Percentiles rank a stretch among this genome's conserved stretches.
These are phyloP conservation scores for Tenthredo scrophulariae DNA, from an alignment of 2,888 invertebrate species.

Conservation along the genomic window DNA sequence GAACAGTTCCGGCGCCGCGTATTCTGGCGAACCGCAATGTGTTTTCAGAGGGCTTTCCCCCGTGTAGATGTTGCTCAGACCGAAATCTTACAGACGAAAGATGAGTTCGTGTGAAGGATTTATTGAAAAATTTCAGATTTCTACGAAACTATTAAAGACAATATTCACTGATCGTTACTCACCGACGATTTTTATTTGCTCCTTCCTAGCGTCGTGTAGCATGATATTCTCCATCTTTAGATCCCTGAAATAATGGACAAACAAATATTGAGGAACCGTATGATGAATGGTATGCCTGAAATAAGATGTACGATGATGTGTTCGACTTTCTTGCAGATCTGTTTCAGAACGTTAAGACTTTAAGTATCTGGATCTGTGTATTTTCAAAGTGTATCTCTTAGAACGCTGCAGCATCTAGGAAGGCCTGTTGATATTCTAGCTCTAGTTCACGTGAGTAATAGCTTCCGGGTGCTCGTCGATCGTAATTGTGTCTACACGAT, in stretches of 20 bases:
- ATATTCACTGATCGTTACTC: slow-evolving; percentile 59
- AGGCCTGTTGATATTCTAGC: slow-evolving; percentile 40
- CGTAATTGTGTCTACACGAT: slow-evolving; percentile 37
- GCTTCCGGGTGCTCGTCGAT: slow-evolving; percentile 44
- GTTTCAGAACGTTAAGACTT: not conserved
- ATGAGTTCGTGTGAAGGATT: not conserved
- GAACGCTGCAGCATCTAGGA: not conserved
- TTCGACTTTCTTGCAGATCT: not conserved
- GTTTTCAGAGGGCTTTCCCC: slow-evolving; percentile 83
- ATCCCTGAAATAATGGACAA: slow-evolving; percentile 80
- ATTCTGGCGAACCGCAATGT: slow-evolving; percentile 89
- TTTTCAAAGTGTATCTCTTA: slow-evolving; percentile 20
- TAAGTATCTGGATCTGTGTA: not conserved
- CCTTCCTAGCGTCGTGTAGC: slow-evolving; percentile 83
- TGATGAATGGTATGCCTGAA: not conserved
- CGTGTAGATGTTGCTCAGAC: slow-evolving; percentile 85
- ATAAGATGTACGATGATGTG: not conserved
- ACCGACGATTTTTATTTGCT: slow-evolving; percentile 87
- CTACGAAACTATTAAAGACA: not conserved
- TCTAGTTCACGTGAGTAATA: slow-evolving; percentile 39
- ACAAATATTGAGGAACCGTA: not conserved
- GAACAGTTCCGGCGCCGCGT: slow-evolving; percentile 89
- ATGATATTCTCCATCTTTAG: slow-evolving; percentile 91
- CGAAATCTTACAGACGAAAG: slow-evolving; percentile 81
- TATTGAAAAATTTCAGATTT: not conserved